Percentiles rank a stretch among this genome's conserved stretches.
Conservation (phyloP, 2,888 invertebrate genomes). For the Choreutis nemorana region DNA sequence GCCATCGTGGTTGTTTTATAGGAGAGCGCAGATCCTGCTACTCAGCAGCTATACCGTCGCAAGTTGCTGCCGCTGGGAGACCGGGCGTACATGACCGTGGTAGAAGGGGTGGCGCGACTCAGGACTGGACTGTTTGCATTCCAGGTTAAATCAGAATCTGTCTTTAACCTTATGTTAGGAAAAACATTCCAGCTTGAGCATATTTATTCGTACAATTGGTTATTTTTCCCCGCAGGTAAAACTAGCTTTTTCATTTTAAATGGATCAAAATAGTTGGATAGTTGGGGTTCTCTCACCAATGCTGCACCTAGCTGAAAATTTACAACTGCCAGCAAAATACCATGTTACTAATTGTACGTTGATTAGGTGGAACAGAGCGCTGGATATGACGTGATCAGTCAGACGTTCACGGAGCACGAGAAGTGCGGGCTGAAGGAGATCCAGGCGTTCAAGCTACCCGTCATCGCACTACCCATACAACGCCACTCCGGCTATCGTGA, state of each 20-base stretch:
- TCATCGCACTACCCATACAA: slow-evolving; percentile 59
- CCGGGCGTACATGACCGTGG: slow-evolving; percentile 55
- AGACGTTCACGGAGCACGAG: slow-evolving; percentile 68
- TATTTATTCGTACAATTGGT: too few relatives aligned
- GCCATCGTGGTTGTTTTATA: slow-evolving; percentile 22
- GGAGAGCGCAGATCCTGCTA: slow-evolving; percentile 63
- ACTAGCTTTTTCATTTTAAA: too few relatives aligned
- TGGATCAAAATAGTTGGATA: too few relatives aligned
- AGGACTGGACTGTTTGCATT: slow-evolving; percentile 66
- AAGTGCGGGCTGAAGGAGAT: slow-evolving; percentile 69
- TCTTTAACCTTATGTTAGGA: too few relatives aligned
- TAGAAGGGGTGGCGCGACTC: slow-evolving; percentile 62
- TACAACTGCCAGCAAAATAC: too few relatives aligned
- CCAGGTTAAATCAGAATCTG: too few relatives aligned
- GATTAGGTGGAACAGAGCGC: slow-evolving; percentile 64
- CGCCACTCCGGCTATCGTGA: slow-evolving; percentile 68
- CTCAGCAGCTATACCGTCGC: slow-evolving; percentile 54
- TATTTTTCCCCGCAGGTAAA: slow-evolving; percentile 1
- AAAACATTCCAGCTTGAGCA: too few relatives aligned
- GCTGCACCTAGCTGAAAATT: too few relatives aligned
- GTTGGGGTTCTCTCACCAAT: too few relatives aligned
- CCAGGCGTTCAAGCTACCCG: slow-evolving; percentile 65
- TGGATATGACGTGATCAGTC: slow-evolving; percentile 68
- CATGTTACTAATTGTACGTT: not conserved
- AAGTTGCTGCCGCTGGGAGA: slow-evolving; percentile 66